Evolutionary conservation across 1,140 invertebrate genomes (phyloP).

Genomic region (Artemia franciscana): DNA sequence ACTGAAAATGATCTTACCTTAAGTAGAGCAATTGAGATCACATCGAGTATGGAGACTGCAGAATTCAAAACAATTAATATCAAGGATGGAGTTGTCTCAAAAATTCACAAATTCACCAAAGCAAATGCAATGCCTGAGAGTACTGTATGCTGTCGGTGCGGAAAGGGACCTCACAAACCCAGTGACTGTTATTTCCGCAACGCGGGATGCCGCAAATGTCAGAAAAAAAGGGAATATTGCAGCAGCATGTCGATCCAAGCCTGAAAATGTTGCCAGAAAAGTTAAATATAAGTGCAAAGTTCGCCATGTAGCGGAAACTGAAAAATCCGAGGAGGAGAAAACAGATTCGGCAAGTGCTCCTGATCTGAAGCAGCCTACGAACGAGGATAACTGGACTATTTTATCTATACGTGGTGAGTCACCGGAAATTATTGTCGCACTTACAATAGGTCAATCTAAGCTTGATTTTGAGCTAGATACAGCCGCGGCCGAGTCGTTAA

Average conservation of each 20-base stretch:
- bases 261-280: neutral
- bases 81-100: neutral
- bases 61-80: neutral
- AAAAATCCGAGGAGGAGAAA: neutral
- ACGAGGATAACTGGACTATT: neutral
- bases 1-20: conserved; percentile 4
- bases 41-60: conserved; percentile 3
- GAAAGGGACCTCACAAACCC: neutral
- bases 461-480: conserved; percentile 3
- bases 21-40: conserved; percentile 1
- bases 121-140: neutral
- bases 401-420: neutral
- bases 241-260: conserved; percentile 1
- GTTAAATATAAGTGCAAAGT: neutral
- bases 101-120: neutral
- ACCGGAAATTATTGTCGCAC: neutral
- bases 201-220: conserved; percentile 5
- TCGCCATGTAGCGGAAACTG: neutral
- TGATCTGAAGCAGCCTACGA: neutral
- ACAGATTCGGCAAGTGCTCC: neutral
- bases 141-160: conserved; percentile 5
- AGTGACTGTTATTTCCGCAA: neutral
- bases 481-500: conserved; percentile 1
- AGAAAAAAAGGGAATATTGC: conserved; percentile 7
- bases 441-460: neutral